phyloP scores from a whole-genome alignment of 2,113 vertebrate species.

The Cavia aperea region DNA sequence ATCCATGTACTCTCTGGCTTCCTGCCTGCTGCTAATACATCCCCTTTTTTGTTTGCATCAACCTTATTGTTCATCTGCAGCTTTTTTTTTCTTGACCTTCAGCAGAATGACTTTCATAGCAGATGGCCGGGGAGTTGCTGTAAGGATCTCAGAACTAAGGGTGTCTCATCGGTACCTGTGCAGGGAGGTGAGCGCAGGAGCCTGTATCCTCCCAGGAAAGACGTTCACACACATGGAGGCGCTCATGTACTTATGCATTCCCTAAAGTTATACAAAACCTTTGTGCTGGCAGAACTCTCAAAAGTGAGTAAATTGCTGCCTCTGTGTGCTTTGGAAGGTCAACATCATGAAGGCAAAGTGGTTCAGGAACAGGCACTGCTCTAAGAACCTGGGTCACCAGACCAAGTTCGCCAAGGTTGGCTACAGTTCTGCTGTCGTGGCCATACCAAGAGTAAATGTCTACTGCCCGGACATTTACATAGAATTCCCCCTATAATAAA shows the following conservation, averaged over 20 bases:
- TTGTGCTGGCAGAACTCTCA: neutral
- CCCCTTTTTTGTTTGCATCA: neutral
- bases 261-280: neutral
- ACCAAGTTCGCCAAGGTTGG: accelerated
- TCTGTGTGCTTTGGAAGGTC: neutral
- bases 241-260: neutral
- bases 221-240: neutral
- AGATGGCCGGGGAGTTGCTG: neutral
- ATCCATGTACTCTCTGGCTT: neutral
- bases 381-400: neutral
- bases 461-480: neutral
- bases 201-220: neutral
- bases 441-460: neutral
- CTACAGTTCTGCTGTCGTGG: neutral
- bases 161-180: neutral
- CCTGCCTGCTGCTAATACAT: neutral
- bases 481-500: neutral
- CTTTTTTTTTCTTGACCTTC: neutral
- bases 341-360: neutral
- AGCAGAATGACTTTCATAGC: neutral
- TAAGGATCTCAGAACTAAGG: neutral
- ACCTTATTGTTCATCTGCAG: neutral
- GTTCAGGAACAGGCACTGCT: neutral
- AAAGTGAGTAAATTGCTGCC: neutral
- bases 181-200: neutral